Base-by-base conservation (phyloP, 1,140 invertebrate genomes). In the Brachionus paranguensis region DNA sequence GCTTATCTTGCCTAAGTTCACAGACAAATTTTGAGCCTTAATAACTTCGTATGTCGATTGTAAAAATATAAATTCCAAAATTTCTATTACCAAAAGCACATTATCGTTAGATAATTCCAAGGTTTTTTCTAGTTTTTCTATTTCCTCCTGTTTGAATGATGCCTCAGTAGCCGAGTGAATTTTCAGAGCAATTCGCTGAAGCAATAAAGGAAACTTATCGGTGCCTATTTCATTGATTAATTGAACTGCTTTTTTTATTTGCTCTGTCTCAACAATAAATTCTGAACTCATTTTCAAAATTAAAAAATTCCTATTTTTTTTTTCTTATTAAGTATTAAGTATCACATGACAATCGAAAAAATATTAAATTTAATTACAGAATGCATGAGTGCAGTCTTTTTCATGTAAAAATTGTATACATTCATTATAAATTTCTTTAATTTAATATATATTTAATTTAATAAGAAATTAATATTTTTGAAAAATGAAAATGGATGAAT, bases 401-500 rank as follows among this genome's bases (percentile, higher is more conserved):
- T 70, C 24, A 24, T 24, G 4, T 29, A 24, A 37, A n/a, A 41
- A 17, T 11, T 65, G 12, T 27, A 27, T 65, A 10, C 4, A 65
- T 65, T 65, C 8, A 65, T 24, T 24, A 24, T 1, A 24, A 24
- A 24, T 24, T 24, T 24, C 24, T 24, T 24, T 24, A 24, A 29
- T 29, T 29, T 29, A 29, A n/a, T n/a, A n/a, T n/a, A n/a, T n/a
- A n/a, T n/a, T n/a, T n/a, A n/a, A n/a, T n/a, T n/a, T n/a, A 64
- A n/a, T 64, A 64, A 20, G 17, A 64, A 64, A 70, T 70, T 70
- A 14, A 29, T 1, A 5, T 33, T 41, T 72, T 50, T 47, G 1
- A 47, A 76, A 76, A 76, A 76, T 76, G 72, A 76, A 50, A 76
- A 76, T 76, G 72, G 72, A 76, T 5, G 72, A 76, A 76, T 50